Percentiles rank a stretch among this genome's conserved stretches.
Conservation (phyloP, 2,797 vertebrate species). For the Serranus cabrilla region DNA sequence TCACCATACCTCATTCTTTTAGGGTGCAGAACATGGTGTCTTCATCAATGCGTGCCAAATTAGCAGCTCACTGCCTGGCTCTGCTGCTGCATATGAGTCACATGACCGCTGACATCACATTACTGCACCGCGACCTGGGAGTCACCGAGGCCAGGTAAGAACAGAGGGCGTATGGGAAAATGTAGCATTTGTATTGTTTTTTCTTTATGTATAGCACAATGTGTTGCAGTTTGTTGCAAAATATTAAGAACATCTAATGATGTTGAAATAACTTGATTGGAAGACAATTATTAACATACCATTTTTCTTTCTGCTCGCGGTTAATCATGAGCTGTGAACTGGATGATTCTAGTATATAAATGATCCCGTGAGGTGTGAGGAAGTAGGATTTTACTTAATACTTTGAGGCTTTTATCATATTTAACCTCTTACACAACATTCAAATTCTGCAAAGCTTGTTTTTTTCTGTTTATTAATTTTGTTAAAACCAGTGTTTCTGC, state of each 20-base stretch:
- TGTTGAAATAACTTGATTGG: neutral
- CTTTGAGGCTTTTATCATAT: no score
- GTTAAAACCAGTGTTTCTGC: no score
- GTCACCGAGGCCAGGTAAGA: constrained; percentile 89
- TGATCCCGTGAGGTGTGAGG: neutral
- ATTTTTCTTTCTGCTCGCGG: neutral
- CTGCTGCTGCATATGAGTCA: constrained; percentile 91
- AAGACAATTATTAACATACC: neutral
- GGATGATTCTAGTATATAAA: no score
- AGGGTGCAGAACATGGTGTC: constrained; percentile 91
- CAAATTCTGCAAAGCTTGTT: no score
- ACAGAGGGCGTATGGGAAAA: neutral
- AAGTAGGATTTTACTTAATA: no score
- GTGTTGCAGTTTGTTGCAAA: neutral
- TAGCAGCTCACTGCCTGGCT: constrained; percentile 88
- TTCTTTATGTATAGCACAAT: neutral
- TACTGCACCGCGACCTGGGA: constrained; percentile 91
- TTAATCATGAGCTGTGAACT: neutral
- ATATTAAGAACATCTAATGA: no score
- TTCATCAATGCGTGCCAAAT: constrained; percentile 90
- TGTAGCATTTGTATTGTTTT: neutral
- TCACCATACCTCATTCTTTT: neutral
- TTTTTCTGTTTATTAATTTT: no score
- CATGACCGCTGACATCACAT: constrained; percentile 90
- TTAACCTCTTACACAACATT: no score